phyloP scores from a whole-genome alignment of 1,140 invertebrate genomes.

The Aphidius ervi region DNA sequence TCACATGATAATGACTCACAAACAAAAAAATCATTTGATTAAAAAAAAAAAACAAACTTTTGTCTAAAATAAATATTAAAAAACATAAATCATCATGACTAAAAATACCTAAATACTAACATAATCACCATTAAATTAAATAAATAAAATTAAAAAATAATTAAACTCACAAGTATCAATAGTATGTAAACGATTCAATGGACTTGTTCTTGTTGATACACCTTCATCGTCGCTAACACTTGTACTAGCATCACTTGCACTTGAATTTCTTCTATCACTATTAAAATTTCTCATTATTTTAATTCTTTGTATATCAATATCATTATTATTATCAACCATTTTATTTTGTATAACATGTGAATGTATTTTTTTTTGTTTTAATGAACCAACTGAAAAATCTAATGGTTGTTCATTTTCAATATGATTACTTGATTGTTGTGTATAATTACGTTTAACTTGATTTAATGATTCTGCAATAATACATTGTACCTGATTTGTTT shows the following conservation, averaged over 20 bases:
- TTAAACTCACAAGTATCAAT: constrained; percentile 42
- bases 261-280: constrained; percentile 45
- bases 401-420: constrained; percentile 48
- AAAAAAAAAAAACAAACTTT: too few relatives aligned
- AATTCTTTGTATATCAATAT: not conserved
- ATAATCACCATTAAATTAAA: too few relatives aligned
- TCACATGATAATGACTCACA: too few relatives aligned
- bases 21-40: too few relatives aligned
- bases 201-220: constrained; percentile 49
- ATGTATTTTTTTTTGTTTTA: constrained; percentile 45
- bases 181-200: constrained; percentile 43
- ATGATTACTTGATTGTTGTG: constrained; percentile 27
- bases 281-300: constrained; percentile 25
- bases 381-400: constrained; percentile 49
- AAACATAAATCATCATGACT: too few relatives aligned
- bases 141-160: not conserved
- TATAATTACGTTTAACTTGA: constrained; percentile 39
- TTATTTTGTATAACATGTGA: constrained; percentile 34
- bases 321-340: constrained; percentile 43
- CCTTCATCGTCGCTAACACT: constrained; percentile 50
- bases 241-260: constrained; percentile 46
- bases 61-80: too few relatives aligned
- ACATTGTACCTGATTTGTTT: constrained; percentile 33
- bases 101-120: too few relatives aligned
- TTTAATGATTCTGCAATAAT: constrained; percentile 31